Base-by-base conservation (phyloP, 2,797 vertebrate genomes). In the Gila robusta region DNA sequence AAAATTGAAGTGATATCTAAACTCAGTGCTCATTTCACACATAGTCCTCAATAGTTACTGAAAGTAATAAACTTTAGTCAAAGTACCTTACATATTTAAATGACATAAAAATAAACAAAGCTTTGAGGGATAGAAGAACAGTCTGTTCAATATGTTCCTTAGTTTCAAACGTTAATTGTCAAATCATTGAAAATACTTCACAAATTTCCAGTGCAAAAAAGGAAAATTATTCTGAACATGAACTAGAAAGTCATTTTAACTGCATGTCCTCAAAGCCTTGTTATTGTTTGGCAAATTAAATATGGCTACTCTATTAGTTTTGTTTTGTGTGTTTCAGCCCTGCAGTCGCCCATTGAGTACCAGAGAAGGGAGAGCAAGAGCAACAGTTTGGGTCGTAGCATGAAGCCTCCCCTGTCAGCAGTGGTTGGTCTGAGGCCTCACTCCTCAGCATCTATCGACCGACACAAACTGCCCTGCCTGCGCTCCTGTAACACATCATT, bases 271-370 rank as follows among this genome's bases (percentile, higher is more conserved):
- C n/a, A 2, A 32, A 32, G 12, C 9, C 44, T 76, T 49, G 21
- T 49, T 67, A 32, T 67, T 67, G 59, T 62, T 19, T 76, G 32
- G 64, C 37, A 17, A 39, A 44, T 69, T 10, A 41, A 79, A 56
- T 9, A 26, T 64, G 23, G n/a, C 5, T 64, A 70, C 17, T 39
- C 7, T 39, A 19, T 69, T 6, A 17, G 4, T 81, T 81, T 28
- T 85, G 7, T 86, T n/a, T 71, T 84, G 21, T 56, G 44, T 89
- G 4, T 89, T 79, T 66, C 91, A 98, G 98, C 98, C 83, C 92
- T 98, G 92, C 97, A 98, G 93, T 98, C 97, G 0, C 98, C 98
- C 41, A 98, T 98, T 70, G 97, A 98, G 91, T 98, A 98, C 94
- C 97, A 98, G 93, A 96, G 97, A 41, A 93, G 96, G 26, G 97